Percentiles rank a stretch among this genome's conserved stretches.
phyloP scores from a whole-genome alignment of 2,113 vertebrate species.

The Cochlearius cochlearius region DNA sequence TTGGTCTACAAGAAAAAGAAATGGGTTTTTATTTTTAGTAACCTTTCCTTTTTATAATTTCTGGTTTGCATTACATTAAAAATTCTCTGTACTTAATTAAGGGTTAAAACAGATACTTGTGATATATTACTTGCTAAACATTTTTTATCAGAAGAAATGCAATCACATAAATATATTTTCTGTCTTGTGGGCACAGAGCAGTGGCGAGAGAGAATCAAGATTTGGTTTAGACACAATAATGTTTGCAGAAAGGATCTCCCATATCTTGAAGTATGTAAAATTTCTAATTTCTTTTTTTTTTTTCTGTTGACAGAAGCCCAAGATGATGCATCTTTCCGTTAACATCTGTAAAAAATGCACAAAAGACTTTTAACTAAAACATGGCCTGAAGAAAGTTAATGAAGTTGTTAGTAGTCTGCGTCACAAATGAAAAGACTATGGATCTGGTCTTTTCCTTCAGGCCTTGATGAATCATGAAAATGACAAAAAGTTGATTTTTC shows the following conservation, averaged over 20 bases:
- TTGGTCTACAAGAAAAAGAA: neutral
- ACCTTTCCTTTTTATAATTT: neutral
- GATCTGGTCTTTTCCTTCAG: slow-evolving; percentile 2
- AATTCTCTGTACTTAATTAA: neutral
- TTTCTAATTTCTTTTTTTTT: neutral
- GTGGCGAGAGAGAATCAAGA: neutral
- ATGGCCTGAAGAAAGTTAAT: neutral
- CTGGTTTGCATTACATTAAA: neutral
- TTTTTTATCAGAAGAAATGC: neutral
- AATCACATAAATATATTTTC: neutral
- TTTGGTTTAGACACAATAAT: neutral
- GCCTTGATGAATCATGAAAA: neutral
- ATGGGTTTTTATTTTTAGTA: neutral
- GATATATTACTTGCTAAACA: neutral
- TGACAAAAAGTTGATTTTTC: neutral
- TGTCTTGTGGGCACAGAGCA: neutral
- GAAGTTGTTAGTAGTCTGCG: neutral
- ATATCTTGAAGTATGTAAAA: neutral
- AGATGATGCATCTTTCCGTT: neutral
- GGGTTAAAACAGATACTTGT: neutral
- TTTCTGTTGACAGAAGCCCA: slow-evolving; percentile 9
- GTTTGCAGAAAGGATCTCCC: neutral
- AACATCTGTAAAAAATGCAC: neutral
- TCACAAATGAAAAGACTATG: neutral
- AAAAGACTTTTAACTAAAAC: neutral